Conservation (phyloP, 2,113 vertebrate genomes). For the Oenanthe oenanthe region DNA sequence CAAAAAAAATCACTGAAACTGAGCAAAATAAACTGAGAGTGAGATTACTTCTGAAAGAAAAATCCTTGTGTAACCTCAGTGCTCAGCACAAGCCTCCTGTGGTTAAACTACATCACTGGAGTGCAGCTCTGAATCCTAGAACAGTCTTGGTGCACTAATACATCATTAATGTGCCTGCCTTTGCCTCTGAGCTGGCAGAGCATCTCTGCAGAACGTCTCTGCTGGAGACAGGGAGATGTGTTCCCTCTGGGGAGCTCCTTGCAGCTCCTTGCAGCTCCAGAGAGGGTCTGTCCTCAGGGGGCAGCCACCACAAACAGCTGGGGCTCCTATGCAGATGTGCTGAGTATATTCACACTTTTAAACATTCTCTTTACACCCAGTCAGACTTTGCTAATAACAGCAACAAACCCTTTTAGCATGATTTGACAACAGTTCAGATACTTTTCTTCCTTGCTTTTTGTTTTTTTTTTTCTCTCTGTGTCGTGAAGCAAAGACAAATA, state of each 20-base stretch:
- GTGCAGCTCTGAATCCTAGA: conserved; percentile 18
- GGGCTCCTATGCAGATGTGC: background rate
- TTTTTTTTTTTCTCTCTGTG: fast-evolving
- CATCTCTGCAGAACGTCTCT: background rate
- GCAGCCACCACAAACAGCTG: background rate
- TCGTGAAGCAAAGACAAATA: background rate
- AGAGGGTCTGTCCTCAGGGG: background rate
- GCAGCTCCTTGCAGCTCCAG: background rate
- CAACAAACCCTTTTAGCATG: background rate
- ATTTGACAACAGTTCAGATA: background rate
- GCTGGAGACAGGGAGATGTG: background rate
- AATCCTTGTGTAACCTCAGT: background rate
- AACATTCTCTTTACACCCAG: background rate
- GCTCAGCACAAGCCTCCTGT: conserved; percentile 12
- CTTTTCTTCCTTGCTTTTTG: background rate
- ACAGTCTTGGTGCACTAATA: background rate
- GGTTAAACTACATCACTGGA: background rate
- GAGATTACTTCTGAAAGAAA: background rate
- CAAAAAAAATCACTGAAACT: background rate
- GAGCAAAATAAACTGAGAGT: background rate
- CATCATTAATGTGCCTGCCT: conserved; percentile 38
- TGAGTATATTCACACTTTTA: background rate
- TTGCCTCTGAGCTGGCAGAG: background rate
- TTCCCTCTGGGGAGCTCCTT: background rate
- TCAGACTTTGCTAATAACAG: background rate